Base-by-base conservation (phyloP, 2,888 invertebrate genomes). In the Cephus rjabovi region DNA sequence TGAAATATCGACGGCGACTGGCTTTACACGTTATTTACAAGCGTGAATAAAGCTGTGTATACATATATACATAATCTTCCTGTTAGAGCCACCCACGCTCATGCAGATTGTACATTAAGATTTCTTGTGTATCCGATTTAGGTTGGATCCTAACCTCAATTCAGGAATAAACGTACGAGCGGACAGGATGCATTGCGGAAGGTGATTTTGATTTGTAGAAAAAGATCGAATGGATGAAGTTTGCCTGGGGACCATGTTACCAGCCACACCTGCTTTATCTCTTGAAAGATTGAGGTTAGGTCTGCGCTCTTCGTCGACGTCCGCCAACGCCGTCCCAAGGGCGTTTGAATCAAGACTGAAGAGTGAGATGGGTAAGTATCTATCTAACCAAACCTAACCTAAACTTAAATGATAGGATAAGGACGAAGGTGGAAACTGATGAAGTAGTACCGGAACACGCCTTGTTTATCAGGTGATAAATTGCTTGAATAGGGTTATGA, bases 391-490 rank as follows among this genome's bases (percentile, higher is more conserved):
- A 56, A 23, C 23, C 56, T 23, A 56, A 56, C 56, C 56, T 56
- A 56, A 56, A 23, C 23, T 56, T 23, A 56, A 56, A 56, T 56
- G 56, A 9, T 56, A 23, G 23, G 23, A 56, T 23, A 23, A 56
- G 71, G 34, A 71, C 30, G 71, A 71, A 71, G 71, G 71, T 34
- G 34, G 33, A 30, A 31, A 31, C 34, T 34, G 71, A 34, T 33
- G 74, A 31, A 31, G 34, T 31, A 31, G 74, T 33, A 34, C 75
- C 75, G 79, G 81, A 81, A 85, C 86, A 85, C 86, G 86, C 85
- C 86, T 87, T 82, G 87, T 87, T 86, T 83, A 75, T 79, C 77
- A 56, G 33, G 80, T 87, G 87, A 87, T 87, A 81, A 85, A 87
- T 56, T 87, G 86, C 84, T 76, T 82, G 80, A 85, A 84, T 33